These are phyloP conservation scores for Acleris laterana DNA, from an alignment of 2,888 invertebrate genomes.

Conservation along the genomic window DNA sequence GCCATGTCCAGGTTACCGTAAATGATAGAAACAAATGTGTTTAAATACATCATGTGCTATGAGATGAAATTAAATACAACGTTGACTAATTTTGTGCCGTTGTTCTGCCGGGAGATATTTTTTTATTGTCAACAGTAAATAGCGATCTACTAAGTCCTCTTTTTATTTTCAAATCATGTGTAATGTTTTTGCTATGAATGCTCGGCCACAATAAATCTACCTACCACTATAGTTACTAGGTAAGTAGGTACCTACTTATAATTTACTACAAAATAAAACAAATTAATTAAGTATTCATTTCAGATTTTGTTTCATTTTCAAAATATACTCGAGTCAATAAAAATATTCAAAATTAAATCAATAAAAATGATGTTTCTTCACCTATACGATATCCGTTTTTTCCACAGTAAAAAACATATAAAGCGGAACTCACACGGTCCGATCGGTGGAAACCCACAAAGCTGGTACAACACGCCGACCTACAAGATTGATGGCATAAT, in stretches of 20 bases:
- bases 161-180: too few species aligned
- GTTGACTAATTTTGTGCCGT: too few species aligned
- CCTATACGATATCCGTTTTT: not conserved
- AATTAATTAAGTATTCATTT: not conserved
- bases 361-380: conserved; percentile 2
- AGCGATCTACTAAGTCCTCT: too few species aligned
- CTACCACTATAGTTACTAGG: too few species aligned
- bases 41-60: not conserved
- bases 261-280: too few species aligned
- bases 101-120: too few species aligned
- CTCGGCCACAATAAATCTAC: too few species aligned
- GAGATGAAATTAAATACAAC: not conserved
- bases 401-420: conserved; percentile 43
- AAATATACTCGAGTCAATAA: not conserved
- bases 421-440: conserved; percentile 66
- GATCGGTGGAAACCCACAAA: conserved; percentile 43
- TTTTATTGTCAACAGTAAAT: too few species aligned
- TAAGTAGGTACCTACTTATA: too few species aligned
- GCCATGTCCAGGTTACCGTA: conserved; percentile 4
- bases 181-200: too few species aligned
- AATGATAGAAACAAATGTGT: not conserved
- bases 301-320: not conserved
- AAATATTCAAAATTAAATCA: not conserved
- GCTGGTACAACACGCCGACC: conserved; percentile 58
- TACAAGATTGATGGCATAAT: conserved; percentile 81